Conservation (phyloP, 2,888 invertebrate species). For the Dasypogon diadema region DNA sequence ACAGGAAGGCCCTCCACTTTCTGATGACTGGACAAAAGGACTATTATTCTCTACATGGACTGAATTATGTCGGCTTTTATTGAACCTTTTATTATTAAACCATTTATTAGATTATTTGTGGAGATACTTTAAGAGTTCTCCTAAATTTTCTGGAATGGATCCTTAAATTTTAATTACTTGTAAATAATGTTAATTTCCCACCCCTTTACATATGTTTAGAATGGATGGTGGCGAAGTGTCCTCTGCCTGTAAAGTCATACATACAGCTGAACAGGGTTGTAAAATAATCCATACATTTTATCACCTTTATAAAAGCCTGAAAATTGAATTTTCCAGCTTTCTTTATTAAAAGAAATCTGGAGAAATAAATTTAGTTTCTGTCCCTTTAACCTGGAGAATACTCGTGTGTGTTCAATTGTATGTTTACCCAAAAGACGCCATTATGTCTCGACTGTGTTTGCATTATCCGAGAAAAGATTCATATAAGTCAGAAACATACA, state of each 20-base stretch:
- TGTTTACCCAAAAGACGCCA: conserved; percentile 48
- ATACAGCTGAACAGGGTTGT: too few species aligned
- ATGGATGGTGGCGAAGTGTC: too few species aligned
- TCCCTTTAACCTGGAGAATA: conserved; percentile 1
- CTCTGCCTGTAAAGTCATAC: too few species aligned
- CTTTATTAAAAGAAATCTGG: conserved; percentile 34
- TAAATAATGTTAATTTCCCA: too few species aligned
- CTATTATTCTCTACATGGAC: neutral
- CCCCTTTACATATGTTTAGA: too few species aligned
- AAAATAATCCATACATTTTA: too few species aligned
- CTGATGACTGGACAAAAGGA: conserved; percentile 46
- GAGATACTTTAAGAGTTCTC: conserved; percentile 20
- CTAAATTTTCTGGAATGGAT: neutral
- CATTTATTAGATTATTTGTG: conserved; percentile 32
- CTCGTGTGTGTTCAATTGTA: conserved; percentile 13
- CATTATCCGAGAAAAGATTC: conserved; percentile 37
- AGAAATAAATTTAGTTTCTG: conserved; percentile 43
- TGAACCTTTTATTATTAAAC: conserved; percentile 19
- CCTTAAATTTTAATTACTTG: too few species aligned
- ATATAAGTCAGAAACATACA: conserved; percentile 34
- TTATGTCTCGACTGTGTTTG: conserved; percentile 50
- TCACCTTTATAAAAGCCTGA: conserved; percentile 6
- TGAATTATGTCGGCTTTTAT: conserved; percentile 35
- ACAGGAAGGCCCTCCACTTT: conserved; percentile 19
- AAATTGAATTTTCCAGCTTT: conserved; percentile 29